Evolutionary conservation across 2,888 invertebrate species (phyloP), one percentile per base, ranked within the genome.

Genomic region (Disparrhopalites patrizii): DNA sequence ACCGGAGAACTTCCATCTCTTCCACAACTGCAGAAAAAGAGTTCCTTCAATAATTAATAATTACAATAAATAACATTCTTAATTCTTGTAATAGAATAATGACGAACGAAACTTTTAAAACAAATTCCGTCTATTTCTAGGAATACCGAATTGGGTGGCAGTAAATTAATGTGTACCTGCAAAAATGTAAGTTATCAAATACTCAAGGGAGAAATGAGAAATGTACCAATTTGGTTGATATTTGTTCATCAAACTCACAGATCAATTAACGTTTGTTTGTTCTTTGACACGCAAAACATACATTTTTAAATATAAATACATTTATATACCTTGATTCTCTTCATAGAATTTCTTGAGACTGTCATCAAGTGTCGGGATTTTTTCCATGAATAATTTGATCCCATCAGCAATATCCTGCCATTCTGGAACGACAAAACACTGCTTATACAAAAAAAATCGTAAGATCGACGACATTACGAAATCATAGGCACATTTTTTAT

Each of bases 371-470:
- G 25, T 15, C 3, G 3, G 15, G 10, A 57, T 28, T 38, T 57
- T 57, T n/a, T 57, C 25, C 20, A 15, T 57, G 33, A 57, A 57
- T 27, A 33, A 2, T n/a, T 40, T 33, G 3, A 57, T 57, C 4
- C 38, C 40, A 20, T 57, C 57, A 1, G 20, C 3, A 25, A 57
- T 57, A 15, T 57, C 57, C 27, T 57, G 57, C 57, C 57, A 57
- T 20, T 57, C 55, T 55, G 33, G 7, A 54, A 25, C 7, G n/a
- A 43, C 20, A n/a, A n/a, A n/a, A n/a, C n/a, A n/a, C n/a, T n/a
- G n/a, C n/a, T n/a, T n/a, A n/a, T n/a, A n/a, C n/a, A n/a, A n/a
- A n/a, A n/a, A n/a, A n/a, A n/a, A n/a, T n/a, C n/a, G n/a, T n/a
- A n/a, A n/a, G n/a, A n/a, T n/a, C n/a, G n/a, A n/a, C n/a, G n/a